A percentile compares a stretch with the other conserved stretches of the same genome.
Conservation (phyloP, 2,113 vertebrate species). For the Aspidoscelis tigris region DNA sequence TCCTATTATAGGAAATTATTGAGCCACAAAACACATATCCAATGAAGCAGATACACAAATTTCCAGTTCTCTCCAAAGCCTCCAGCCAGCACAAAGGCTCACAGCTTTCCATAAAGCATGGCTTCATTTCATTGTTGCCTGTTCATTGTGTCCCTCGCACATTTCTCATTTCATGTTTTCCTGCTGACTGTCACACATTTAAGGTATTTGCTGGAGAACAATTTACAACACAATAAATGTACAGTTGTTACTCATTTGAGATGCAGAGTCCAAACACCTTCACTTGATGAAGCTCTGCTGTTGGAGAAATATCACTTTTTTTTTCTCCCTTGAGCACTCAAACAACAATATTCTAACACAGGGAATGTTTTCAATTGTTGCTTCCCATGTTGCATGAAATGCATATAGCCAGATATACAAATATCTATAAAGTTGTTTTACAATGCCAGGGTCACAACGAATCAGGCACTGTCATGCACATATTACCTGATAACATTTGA, state of each 20-base stretch:
- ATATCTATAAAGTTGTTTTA: no score
- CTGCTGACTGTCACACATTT: not conserved
- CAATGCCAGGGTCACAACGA: not conserved
- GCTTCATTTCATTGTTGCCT: not conserved
- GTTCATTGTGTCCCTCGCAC: not conserved
- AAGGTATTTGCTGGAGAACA: not conserved
- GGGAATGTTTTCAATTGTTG: not conserved
- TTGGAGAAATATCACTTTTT: not conserved
- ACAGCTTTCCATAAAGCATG: not conserved
- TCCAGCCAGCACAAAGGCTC: not conserved
- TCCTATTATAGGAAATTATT: slow-evolving; percentile 6
- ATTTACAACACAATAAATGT: slow-evolving; percentile 11
- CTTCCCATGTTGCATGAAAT: not conserved
- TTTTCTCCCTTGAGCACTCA: not conserved
- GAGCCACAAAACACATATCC: not conserved
- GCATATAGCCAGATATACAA: not conserved
- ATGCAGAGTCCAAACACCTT: not conserved
- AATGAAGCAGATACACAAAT: not conserved
- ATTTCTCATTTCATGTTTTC: not conserved
- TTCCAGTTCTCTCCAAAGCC: not conserved
- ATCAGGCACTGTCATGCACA: no score
- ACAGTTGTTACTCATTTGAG: slow-evolving; percentile 8
- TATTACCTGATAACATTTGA: not conserved
- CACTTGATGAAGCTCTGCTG: not conserved
- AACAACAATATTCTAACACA: slow-evolving; percentile 3